These are phyloP conservation scores for Villa cingulata DNA, from an alignment of 2,888 invertebrate species.

Conservation along the genomic window DNA sequence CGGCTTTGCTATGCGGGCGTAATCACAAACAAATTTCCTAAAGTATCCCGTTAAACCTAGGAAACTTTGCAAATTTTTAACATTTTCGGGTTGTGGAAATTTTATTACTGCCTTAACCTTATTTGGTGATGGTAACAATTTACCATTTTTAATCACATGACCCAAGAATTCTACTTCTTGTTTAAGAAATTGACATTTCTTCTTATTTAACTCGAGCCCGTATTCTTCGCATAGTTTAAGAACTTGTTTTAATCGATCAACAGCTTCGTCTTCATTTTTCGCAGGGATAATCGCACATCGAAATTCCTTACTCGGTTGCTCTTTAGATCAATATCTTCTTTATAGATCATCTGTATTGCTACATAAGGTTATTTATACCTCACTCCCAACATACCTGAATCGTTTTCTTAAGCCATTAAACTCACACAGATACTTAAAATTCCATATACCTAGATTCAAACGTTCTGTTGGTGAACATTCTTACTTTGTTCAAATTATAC, in stretches of 20 bases:
- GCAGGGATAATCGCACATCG: slow-evolving; percentile 9
- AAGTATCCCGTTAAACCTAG: slow-evolving; percentile 2
- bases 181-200: slow-evolving; percentile 17
- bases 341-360: too few relatives aligned
- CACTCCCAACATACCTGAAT: too few relatives aligned
- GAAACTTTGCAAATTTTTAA: not conserved
- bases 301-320: too few relatives aligned
- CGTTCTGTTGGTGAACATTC: too few relatives aligned
- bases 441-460: too few relatives aligned
- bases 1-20: not conserved
- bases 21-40: not conserved
- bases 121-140: slow-evolving; percentile 2
- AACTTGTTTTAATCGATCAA: slow-evolving; percentile 5
- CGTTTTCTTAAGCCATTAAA: too few relatives aligned
- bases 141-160: slow-evolving; percentile 1
- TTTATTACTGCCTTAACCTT: slow-evolving; percentile 5
- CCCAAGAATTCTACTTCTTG: slow-evolving; percentile 7
- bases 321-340: too few relatives aligned
- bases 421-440: too few relatives aligned
- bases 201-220: slow-evolving; percentile 11
- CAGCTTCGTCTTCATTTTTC: not conserved
- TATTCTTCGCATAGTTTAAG: slow-evolving; percentile 5
- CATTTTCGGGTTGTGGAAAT: slow-evolving; percentile 3
- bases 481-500: too few relatives aligned
- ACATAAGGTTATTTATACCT: too few relatives aligned